phyloP scores from a whole-genome alignment of 2,113 vertebrate species.

The Malurus alboscapulatus region DNA sequence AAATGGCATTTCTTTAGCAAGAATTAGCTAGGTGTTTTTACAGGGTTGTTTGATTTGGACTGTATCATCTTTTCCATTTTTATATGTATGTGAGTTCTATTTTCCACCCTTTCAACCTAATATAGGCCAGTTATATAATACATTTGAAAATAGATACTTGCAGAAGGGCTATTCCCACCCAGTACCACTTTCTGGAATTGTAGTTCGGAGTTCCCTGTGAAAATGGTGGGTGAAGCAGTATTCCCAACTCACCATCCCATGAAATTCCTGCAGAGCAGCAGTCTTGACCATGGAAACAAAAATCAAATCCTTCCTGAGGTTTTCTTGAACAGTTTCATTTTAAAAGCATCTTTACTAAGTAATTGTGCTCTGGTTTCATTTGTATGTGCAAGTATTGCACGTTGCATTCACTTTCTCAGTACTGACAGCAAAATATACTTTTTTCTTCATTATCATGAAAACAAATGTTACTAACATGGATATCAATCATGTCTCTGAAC shows the following conservation, averaged over 20 bases:
- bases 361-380: not conserved
- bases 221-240: rapidly evolving
- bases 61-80: not conserved
- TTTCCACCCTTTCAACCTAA: not conserved
- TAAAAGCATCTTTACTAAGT: not conserved
- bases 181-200: not conserved
- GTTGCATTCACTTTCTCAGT: not conserved
- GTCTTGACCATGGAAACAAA: not conserved
- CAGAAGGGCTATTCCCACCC: not conserved
- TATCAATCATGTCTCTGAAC: not conserved
- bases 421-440: not conserved
- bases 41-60: not conserved
- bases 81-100: not conserved
- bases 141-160: not conserved
- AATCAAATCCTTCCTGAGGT: not conserved
- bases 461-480: not conserved
- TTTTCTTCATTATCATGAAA: not conserved
- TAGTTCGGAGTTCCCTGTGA: not conserved
- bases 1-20: not conserved
- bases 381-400: not conserved
- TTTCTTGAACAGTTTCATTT: not conserved
- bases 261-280: not conserved
- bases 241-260: not conserved
- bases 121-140: not conserved
- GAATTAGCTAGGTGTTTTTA: not conserved